These are phyloP conservation scores for Nesometra sesokonis DNA, from an alignment of 35 echinoderm and acorn worm genomes.

Conservation along the genomic window DNA sequence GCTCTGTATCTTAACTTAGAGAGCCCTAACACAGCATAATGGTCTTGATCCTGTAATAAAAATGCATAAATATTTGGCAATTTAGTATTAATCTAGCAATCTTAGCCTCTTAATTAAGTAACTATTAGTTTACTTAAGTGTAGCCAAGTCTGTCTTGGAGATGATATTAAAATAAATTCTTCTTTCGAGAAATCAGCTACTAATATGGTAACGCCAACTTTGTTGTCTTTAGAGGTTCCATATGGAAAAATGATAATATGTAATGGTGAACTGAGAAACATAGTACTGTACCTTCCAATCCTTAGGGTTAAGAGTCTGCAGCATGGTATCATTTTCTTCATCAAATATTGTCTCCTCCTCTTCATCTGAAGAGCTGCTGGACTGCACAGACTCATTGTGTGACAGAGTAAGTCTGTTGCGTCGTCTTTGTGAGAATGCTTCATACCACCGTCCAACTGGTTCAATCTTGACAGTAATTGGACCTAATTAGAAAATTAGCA, in stretches of 20 bases:
- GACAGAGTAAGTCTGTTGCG: conserved; percentile 54
- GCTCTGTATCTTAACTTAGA: conserved; percentile 69
- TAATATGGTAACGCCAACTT: too few relatives aligned
- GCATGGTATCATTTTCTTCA: conserved; percentile 78
- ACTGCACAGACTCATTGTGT: conserved; percentile 39
- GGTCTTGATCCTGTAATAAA: conserved; percentile 72
- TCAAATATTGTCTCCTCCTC: conserved; percentile 52
- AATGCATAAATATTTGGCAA: neutral
- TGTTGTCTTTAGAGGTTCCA: too few relatives aligned
- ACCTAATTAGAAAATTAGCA: conserved; percentile 18
- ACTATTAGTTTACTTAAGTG: too few relatives aligned
- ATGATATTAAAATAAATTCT: too few relatives aligned
- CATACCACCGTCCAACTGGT: conserved; percentile 94
- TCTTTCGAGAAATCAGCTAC: too few relatives aligned
- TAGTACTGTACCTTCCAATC: conserved; percentile 94
- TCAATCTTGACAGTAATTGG: conserved; percentile 50
- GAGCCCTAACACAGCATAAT: conserved; percentile 84
- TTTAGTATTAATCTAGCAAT: too few relatives aligned
- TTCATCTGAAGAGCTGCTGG: conserved; percentile 19
- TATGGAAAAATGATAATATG: too few relatives aligned
- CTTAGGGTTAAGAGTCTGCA: conserved; percentile 68
- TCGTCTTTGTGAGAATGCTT: conserved; percentile 60
- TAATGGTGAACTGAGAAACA: too few relatives aligned
- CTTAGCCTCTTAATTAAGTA: too few relatives aligned
- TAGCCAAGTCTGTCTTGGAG: too few relatives aligned